A percentile compares a stretch with the other conserved stretches of the same genome.
These are phyloP conservation scores for Rhinatrema bivittatum DNA, from an alignment of 2,797 vertebrate species.

Conservation along the genomic window DNA sequence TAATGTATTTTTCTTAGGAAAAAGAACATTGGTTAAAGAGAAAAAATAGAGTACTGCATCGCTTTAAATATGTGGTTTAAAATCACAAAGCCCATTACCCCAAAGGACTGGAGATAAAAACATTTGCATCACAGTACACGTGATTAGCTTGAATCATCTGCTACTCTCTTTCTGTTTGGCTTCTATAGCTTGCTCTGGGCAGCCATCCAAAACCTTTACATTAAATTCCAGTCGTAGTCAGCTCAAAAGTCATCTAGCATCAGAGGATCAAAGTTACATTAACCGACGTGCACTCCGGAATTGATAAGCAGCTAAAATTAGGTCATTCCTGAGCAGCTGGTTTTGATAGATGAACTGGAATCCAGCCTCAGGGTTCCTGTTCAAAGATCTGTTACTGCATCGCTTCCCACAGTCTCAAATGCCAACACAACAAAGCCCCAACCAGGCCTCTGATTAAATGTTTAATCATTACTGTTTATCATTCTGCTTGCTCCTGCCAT, in stretches of 20 bases:
- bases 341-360: constrained; percentile 59
- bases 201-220: constrained; percentile 60
- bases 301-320: constrained; percentile 73
- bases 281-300: constrained; percentile 57
- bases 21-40: constrained; percentile 1
- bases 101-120: constrained; percentile 18
- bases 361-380: constrained; percentile 57
- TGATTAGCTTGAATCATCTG: constrained; percentile 31
- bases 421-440: constrained; percentile 41
- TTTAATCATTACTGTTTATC: constrained; percentile 39
- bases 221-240: constrained; percentile 62
- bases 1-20: constrained; percentile 14
- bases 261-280: constrained; percentile 62
- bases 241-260: constrained; percentile 60
- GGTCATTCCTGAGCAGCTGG: constrained; percentile 59
- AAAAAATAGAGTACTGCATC: constrained; percentile 2
- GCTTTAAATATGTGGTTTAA: constrained; percentile 20
- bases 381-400: constrained; percentile 56
- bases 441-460: constrained; percentile 43
- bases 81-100: constrained; percentile 16
- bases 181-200: constrained; percentile 48
- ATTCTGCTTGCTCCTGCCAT: constrained; percentile 25
- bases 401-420: constrained; percentile 45
- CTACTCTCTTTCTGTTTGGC: constrained; percentile 17
- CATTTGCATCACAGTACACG: constrained; percentile 22